phyloP scores from a whole-genome alignment of 2,797 vertebrate species.

The Poeciliopsis presidionis region DNA sequence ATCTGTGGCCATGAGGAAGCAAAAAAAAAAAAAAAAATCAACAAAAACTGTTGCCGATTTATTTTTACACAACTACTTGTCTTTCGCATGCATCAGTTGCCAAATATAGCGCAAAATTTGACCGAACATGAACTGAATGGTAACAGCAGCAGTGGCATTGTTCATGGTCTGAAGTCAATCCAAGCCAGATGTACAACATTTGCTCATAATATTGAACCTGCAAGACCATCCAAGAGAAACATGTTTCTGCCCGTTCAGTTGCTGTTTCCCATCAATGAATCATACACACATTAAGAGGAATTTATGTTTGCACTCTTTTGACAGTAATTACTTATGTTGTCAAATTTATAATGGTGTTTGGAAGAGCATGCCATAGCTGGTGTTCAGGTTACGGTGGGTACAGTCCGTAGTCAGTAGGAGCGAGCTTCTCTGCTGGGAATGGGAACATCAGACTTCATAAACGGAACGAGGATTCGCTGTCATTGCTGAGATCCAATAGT shows the following conservation, averaged over 20 bases:
- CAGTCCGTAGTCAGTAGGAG: conserved; percentile 24
- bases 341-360: conserved; percentile 60
- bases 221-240: conserved; percentile 66
- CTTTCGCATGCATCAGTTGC: not conserved
- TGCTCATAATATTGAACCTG: conserved; percentile 62
- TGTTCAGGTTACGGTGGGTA: conserved; percentile 40
- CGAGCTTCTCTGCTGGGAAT: conserved; percentile 17
- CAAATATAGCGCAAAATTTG: conserved; percentile 17
- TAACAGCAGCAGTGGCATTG: conserved; percentile 32
- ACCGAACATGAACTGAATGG: conserved; percentile 23
- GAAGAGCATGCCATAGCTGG: conserved; percentile 46
- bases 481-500: conserved; percentile 37
- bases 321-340: conserved; percentile 65
- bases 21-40: not conserved
- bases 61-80: not conserved
- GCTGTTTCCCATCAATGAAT: conserved; percentile 72
- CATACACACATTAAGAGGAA: conserved; percentile 56
- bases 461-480: conserved; percentile 42
- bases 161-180: conserved; percentile 34
- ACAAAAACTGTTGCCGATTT: not conserved
- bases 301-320: conserved; percentile 64
- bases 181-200: conserved; percentile 50
- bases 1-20: conserved; percentile 23
- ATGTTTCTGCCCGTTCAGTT: conserved; percentile 55
- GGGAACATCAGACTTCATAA: conserved; percentile 36